A percentile compares a stretch with the other conserved stretches of the same genome.
Evolutionary conservation across 2,888 invertebrate species (phyloP).

Genomic region (Acronicta alni): DNA sequence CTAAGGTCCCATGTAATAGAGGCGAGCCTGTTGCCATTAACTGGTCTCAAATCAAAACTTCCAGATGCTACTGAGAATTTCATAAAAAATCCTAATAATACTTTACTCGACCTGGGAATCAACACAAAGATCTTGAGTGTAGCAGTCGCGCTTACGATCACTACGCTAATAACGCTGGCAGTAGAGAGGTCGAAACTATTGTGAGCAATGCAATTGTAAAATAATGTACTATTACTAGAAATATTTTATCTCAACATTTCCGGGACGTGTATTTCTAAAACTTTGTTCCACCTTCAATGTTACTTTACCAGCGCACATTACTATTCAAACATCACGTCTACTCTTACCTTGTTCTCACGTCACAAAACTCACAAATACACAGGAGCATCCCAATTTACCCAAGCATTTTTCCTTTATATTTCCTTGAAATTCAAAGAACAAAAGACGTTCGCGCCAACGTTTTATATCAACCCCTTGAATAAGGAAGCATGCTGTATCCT

Average conservation of each 20-base stretch:
- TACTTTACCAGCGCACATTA: slow-evolving; percentile 36
- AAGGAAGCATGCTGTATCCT: slow-evolving; percentile 44
- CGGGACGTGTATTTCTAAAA: background rate
- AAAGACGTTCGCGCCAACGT: slow-evolving; percentile 45
- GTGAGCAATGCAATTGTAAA: too few species aligned
- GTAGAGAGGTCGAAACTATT: too few species aligned
- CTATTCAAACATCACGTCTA: slow-evolving; percentile 55
- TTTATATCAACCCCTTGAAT: slow-evolving; percentile 54
- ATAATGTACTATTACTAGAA: too few species aligned
- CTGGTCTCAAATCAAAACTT: too few species aligned
- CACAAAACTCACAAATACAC: slow-evolving; percentile 50
- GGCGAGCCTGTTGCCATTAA: too few species aligned
- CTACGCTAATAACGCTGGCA: too few species aligned
- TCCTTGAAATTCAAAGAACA: slow-evolving; percentile 52
- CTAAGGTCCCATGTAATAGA: too few species aligned
- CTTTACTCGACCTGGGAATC: too few species aligned
- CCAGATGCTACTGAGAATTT: too few species aligned
- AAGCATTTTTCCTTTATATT: slow-evolving; percentile 49
- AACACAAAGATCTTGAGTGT: too few species aligned
- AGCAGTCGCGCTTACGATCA: too few species aligned
- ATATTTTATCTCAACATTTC: background rate
- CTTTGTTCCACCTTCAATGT: slow-evolving; percentile 5
- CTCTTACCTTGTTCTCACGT: slow-evolving; percentile 34
- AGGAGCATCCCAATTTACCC: slow-evolving; percentile 41
- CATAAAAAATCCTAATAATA: too few species aligned